Evolutionary conservation across 1,140 invertebrate genomes (phyloP).

Genomic region (Drosophila virilis): DNA sequence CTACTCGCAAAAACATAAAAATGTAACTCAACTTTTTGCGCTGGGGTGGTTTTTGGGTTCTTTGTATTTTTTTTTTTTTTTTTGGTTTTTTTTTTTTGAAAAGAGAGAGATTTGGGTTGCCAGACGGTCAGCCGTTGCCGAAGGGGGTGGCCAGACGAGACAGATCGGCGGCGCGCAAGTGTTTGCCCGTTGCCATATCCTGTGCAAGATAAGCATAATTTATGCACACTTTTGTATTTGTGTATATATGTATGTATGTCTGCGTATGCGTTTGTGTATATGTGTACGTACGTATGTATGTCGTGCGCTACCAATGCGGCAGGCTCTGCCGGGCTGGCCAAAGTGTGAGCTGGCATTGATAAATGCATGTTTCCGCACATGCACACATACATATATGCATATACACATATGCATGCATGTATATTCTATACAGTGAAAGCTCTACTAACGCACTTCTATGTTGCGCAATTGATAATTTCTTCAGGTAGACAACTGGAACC

Average conservation of each 20-base stretch:
- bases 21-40: constrained; percentile 53
- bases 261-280: neutral
- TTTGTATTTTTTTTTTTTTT: constrained; percentile 15
- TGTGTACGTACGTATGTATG: constrained; percentile 8
- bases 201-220: constrained; percentile 32
- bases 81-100: constrained; percentile 18
- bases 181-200: constrained; percentile 28
- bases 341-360: too few species aligned
- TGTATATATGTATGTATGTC: constrained; percentile 20
- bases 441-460: too few species aligned
- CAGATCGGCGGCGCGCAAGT: constrained; percentile 73
- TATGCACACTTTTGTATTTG: constrained; percentile 7
- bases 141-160: constrained; percentile 46
- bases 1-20: constrained; percentile 44
- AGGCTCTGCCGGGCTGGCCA: too few species aligned
- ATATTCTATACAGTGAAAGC: too few species aligned
- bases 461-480: too few species aligned
- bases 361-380: too few species aligned
- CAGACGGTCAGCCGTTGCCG: constrained; percentile 10
- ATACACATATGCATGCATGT: too few species aligned
- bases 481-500: too few species aligned
- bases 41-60: constrained; percentile 58
- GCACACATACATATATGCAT: too few species aligned
- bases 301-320: neutral
- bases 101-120: constrained; percentile 22